A percentile compares a stretch with the other conserved stretches of the same genome.
Evolutionary conservation across 2,797 vertebrate species (phyloP).

Genomic region (Danio aesculapii): DNA sequence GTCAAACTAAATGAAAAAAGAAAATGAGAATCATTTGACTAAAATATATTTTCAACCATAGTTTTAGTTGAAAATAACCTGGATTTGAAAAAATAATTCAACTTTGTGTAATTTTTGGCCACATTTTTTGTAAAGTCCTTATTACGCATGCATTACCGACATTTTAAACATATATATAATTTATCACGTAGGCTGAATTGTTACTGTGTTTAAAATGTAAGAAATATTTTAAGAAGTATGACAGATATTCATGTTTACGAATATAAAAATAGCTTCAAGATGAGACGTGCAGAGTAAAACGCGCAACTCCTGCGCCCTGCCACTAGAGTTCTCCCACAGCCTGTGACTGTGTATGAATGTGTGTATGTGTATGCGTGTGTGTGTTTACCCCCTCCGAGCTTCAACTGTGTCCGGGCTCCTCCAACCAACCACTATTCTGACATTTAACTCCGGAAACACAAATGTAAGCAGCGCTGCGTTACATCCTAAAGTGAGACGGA

Average conservation of each 20-base stretch:
- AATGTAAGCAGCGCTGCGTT: conserved; percentile 71
- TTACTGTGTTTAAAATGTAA: neutral
- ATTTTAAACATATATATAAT: neutral
- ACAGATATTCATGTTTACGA: neutral
- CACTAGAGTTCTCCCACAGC: conserved; percentile 69
- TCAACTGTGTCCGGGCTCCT: conserved; percentile 67
- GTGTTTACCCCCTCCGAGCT: conserved; percentile 61
- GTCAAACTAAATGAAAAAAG: too few relatives aligned
- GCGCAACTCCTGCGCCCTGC: conserved; percentile 58
- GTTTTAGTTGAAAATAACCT: too few relatives aligned
- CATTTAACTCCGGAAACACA: conserved; percentile 69
- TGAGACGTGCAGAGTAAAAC: conserved; percentile 44
- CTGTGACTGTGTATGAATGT: conserved; percentile 33
- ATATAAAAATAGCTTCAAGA: neutral
- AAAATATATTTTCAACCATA: too few relatives aligned
- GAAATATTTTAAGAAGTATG: too few relatives aligned
- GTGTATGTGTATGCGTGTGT: conserved; percentile 14
- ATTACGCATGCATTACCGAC: neutral
- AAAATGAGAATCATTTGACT: too few relatives aligned
- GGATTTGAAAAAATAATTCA: too few relatives aligned
- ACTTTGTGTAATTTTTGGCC: neutral
- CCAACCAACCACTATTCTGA: conserved; percentile 62
- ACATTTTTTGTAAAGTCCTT: neutral
- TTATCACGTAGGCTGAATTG: neutral
- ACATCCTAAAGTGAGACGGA: conserved; percentile 65